Percentiles rank a stretch among this genome's conserved stretches.
Conservation (phyloP, 2,888 invertebrate species). For the Drosophila rellima region DNA sequence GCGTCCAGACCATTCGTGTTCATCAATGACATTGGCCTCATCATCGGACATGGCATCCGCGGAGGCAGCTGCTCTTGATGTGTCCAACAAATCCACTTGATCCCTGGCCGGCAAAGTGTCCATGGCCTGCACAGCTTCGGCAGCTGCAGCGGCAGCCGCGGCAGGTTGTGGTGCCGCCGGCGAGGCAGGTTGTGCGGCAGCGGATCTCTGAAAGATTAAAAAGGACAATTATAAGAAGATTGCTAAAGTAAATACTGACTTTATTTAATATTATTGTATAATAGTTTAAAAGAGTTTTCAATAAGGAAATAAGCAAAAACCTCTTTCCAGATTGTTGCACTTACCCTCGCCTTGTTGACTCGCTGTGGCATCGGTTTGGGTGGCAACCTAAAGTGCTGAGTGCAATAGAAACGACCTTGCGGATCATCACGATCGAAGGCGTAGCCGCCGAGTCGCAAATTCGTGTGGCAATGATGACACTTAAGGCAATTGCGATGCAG, state of each 20-base stretch:
- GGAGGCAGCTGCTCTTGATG: constrained; percentile 67
- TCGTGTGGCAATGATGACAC: constrained; percentile 96
- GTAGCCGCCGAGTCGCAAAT: constrained; percentile 92
- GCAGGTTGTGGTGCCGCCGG: constrained; percentile 44
- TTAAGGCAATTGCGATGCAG: constrained; percentile 97
- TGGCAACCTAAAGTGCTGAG: constrained; percentile 90
- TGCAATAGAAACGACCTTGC: constrained; percentile 91
- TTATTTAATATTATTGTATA: no score
- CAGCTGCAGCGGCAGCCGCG: constrained; percentile 26
- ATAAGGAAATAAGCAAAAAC: no score
- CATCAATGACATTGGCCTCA: constrained; percentile 92
- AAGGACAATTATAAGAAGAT: not conserved
- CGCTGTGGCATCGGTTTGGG: constrained; percentile 86
- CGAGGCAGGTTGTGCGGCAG: constrained; percentile 35
- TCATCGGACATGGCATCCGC: constrained; percentile 88
- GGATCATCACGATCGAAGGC: constrained; percentile 90
- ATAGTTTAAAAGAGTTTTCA: no score
- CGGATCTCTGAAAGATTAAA: constrained; percentile 48
- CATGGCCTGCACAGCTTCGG: constrained; percentile 47
- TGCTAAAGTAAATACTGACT: not conserved
- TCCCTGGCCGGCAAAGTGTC: constrained; percentile 64
- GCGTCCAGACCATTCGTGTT: constrained; percentile 97
- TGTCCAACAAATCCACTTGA: constrained; percentile 84
- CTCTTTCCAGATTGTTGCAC: constrained; percentile 21
- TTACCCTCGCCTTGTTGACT: constrained; percentile 62